These are phyloP conservation scores for Helicoverpa armigera DNA, from an alignment of 1,140 invertebrate species.

Conservation along the genomic window DNA sequence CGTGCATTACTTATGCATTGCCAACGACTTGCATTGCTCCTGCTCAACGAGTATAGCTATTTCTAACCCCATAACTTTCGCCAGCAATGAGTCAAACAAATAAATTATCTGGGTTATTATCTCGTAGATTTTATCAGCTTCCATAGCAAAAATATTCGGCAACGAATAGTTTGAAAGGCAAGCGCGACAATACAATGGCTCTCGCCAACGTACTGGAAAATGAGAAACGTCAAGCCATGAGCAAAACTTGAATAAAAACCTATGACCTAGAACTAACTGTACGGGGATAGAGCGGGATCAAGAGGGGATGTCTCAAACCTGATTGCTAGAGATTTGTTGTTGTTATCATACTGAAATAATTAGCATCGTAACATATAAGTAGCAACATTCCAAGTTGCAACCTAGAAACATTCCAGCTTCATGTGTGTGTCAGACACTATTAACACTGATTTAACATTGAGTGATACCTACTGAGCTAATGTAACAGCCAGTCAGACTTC, in stretches of 20 bases:
- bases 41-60: too few relatives aligned
- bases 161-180: neutral
- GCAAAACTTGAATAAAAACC: constrained; percentile 14
- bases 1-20: too few relatives aligned
- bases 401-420: too few relatives aligned
- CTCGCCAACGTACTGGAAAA: neutral
- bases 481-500: too few relatives aligned
- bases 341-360: too few relatives aligned
- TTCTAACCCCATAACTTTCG: neutral
- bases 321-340: too few relatives aligned
- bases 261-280: constrained; percentile 14
- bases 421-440: too few relatives aligned
- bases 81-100: neutral
- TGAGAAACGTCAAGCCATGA: constrained; percentile 2
- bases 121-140: neutral
- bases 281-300: neutral
- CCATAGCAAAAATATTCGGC: neutral
- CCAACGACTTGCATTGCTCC: too few relatives aligned
- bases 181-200: neutral
- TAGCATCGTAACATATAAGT: too few relatives aligned
- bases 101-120: neutral
- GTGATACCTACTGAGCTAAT: too few relatives aligned
- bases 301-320: neutral
- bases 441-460: too few relatives aligned
- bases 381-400: too few relatives aligned